Base-by-base conservation (phyloP, 2,888 invertebrate genomes). In the Argyresthia goedartella region DNA sequence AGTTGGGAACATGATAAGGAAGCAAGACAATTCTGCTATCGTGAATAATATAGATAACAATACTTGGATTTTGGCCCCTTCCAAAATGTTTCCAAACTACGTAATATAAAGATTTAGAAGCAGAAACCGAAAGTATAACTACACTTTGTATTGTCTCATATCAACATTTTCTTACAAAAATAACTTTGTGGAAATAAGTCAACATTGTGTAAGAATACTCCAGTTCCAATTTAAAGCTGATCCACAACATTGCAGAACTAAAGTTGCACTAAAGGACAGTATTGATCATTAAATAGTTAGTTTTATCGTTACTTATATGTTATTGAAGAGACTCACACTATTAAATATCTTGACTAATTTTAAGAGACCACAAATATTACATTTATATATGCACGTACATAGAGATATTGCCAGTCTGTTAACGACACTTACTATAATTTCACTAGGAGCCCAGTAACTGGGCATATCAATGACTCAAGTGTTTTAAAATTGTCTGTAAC, bases 371-470 rank as follows among this genome's bases (percentile, higher is more conserved):
- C 66, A 61, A 78, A 77, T 81, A 81, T 81, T 81, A 85, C 72
- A 80, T 66, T 81, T 77, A 81, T 76, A 84, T 85, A 84, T 81
- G 80, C 81, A 82, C 74, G 62, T 73, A 80, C 73, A 79, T 81
- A 84, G 81, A 85, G 80, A 85, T 82, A 85, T 85, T 81, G 81
- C 81, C 86, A 86, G 86, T 87, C 86, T 81, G 81, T 80, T 69
- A 75, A 81, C 69, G 71, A 84, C 84, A 80, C 80, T 81, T 81
- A 84, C 69, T 72, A 82, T 82, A 82, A 80, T 81, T 87, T 84
- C 77, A 81, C 81, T 84, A 84, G 75, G 66, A 65, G 58, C 84
- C 85, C 86, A 85, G 85, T 59, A 72, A 75, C 85, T 85, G 85
- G 80, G 78, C 76, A 62, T 57, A 72, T 82, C 73, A 77, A 84